Base-by-base conservation (phyloP, 1,140 invertebrate species). In the Phthorimaea operculella region DNA sequence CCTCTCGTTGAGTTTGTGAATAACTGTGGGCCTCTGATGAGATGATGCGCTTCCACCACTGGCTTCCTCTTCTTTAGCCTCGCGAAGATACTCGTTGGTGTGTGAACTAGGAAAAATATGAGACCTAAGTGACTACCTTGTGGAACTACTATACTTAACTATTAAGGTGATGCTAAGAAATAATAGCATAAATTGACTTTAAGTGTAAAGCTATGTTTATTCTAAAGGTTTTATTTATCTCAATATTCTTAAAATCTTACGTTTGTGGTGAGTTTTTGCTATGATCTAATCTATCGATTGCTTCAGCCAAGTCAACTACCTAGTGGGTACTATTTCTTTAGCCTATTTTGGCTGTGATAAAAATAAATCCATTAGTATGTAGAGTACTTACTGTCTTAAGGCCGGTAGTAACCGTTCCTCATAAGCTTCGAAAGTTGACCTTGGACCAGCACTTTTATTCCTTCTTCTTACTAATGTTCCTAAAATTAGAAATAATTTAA, bases 361-460 rank as follows among this genome's bases (percentile, higher is more conserved):
- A 39, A 39, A 6, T 4, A 47, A 52, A 33, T 9, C 10, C n/a
- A n/a, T n/a, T n/a, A n/a, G n/a, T n/a, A n/a, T n/a, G n/a, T n/a
- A n/a, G n/a, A n/a, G 6, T 58, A 88, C 89, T 89, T 86, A 94
- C 92, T 93, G 92, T 77, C 93, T 90, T 8, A 94, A 79, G 17
- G 94, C 92, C 21, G 94, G 94, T 60, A 96, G 88, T 0, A 92
- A 88, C 57, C 94, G 87, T 68, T 96, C 94, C 72, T 96, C 95
- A 71, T 96, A 95, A 42, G 93, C 92, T 76, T 94, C 93, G 68
- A 93, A 94, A 8, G 91, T 93, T n/a, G 90, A 92, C 55, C 91
- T 89, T 14, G 90, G 89, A 12, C 90, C 90, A 1, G 91, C 91
- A 18, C 92, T 93, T 79, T 92, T 92, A 51, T 93, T 93, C 70